Evolutionary conservation across 2,113 vertebrate genomes (phyloP).

Genomic region (Strix aluco): DNA sequence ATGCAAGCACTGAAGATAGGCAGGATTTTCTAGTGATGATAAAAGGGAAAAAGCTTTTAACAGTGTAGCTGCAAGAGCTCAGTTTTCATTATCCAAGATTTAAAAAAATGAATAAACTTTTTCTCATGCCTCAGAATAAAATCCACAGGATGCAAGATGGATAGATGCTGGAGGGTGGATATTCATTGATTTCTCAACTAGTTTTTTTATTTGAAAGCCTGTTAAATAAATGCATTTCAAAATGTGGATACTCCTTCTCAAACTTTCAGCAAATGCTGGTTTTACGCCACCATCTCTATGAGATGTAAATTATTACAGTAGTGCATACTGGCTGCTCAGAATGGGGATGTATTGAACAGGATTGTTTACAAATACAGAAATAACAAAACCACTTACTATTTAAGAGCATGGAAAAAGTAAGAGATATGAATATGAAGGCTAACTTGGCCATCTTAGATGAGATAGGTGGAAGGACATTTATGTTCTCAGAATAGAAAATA

Average conservation of each 20-base stretch:
- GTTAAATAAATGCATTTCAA: conserved; percentile 1
- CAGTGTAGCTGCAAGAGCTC: neutral
- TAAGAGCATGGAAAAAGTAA: neutral
- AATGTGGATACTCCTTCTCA: neutral
- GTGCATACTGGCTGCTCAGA: neutral
- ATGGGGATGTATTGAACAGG: neutral
- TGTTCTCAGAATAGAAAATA: neutral
- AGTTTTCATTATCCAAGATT: neutral
- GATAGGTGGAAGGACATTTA: neutral
- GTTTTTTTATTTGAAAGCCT: conserved; percentile 16
- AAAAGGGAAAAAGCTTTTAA: conserved; percentile 15
- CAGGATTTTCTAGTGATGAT: conserved; percentile 2
- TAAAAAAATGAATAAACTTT: neutral
- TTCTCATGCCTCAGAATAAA: neutral
- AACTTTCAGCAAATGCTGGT: neutral
- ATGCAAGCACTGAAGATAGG: neutral
- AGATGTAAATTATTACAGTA: neutral
- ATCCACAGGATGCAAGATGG: neutral
- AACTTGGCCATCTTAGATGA: neutral
- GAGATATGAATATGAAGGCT: neutral
- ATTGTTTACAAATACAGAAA: neutral
- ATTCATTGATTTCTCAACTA: neutral
- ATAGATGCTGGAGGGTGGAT: neutral
- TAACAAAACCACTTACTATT: neutral
- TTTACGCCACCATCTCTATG: neutral